Conservation (phyloP, 2,113 vertebrate genomes). For the Engystomops pustulosus region DNA sequence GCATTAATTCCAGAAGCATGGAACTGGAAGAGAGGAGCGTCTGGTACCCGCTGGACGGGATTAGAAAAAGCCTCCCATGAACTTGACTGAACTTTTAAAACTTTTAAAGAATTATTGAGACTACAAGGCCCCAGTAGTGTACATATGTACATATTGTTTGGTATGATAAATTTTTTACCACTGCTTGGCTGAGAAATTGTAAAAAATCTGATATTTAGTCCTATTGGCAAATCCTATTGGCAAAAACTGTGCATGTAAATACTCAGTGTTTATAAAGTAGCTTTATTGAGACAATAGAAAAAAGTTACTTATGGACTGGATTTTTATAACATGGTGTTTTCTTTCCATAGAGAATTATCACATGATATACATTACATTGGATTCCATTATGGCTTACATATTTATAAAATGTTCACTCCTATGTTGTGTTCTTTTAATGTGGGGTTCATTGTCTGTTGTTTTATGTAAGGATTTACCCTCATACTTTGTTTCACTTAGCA, state of each 20-base stretch:
- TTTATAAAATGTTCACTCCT: not conserved
- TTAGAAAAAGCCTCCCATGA: slow-evolving; percentile 41
- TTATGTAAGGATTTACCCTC: not conserved
- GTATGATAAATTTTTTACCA: no score
- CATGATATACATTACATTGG: not conserved
- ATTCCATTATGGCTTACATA: not conserved
- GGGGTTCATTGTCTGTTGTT: not conserved
- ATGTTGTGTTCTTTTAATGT: not conserved
- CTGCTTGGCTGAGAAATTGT: no score
- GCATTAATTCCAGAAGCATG: slow-evolving; percentile 47
- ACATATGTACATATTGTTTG: no score
- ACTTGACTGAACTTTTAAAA: slow-evolving; percentile 36
- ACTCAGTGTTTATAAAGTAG: no score
- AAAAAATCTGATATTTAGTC: no score
- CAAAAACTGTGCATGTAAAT: no score
- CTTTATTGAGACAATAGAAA: no score
- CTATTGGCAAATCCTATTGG: no score
- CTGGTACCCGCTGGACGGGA: slow-evolving; percentile 25
- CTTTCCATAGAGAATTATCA: not conserved
- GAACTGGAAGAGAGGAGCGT: slow-evolving; percentile 49
- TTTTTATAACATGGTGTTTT: not conserved
- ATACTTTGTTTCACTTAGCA: not conserved
- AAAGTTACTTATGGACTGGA: not conserved
- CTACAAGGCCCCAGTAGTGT: not conserved
- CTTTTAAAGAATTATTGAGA: slow-evolving; percentile 38